phyloP scores from a whole-genome alignment of 2,797 vertebrate genomes.

The Typhlichthys eigenmanni region DNA sequence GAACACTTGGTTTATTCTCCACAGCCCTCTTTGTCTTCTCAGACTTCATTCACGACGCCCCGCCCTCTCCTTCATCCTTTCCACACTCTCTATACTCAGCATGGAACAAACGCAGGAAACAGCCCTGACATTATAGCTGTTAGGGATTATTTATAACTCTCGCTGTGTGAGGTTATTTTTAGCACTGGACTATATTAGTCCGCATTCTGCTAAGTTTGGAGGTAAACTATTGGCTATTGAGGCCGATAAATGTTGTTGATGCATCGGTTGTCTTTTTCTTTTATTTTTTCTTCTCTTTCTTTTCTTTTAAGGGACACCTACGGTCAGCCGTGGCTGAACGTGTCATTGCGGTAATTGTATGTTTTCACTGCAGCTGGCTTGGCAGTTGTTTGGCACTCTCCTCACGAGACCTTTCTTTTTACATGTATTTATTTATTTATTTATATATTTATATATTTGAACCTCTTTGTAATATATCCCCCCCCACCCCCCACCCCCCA shows the following conservation, averaged over 20 bases:
- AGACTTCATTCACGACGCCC: slow-evolving; percentile 33
- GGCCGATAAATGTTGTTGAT: slow-evolving; percentile 48
- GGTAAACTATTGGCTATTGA: slow-evolving; percentile 26
- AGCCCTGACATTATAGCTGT: slow-evolving; percentile 48
- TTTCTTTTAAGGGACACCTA: slow-evolving; percentile 58
- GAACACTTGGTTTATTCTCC: slow-evolving; percentile 28
- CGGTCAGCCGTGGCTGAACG: slow-evolving; percentile 47
- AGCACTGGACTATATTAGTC: slow-evolving; percentile 63
- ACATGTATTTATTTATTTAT: background rate
- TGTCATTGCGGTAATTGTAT: slow-evolving; percentile 64
- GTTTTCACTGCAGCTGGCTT: slow-evolving; percentile 59
- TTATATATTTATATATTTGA: slow-evolving; percentile 43
- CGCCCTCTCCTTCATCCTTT: slow-evolving; percentile 33
- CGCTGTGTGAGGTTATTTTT: slow-evolving; percentile 60
- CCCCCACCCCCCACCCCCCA: slow-evolving; percentile 6
- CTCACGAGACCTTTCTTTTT: slow-evolving; percentile 37
- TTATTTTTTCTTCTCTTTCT: slow-evolving; percentile 23
- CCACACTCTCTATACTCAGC: slow-evolving; percentile 40
- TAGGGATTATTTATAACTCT: slow-evolving; percentile 61
- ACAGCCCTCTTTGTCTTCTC: slow-evolving; percentile 40
- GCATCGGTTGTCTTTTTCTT: slow-evolving; percentile 3
- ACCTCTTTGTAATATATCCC: slow-evolving; percentile 49
- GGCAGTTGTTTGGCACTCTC: slow-evolving; percentile 41
- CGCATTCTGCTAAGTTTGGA: slow-evolving; percentile 52
- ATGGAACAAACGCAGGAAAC: slow-evolving; percentile 64